A percentile compares a stretch with the other conserved stretches of the same genome.
Conservation (phyloP, 1,140 invertebrate genomes). For the Cylas formicarius region DNA sequence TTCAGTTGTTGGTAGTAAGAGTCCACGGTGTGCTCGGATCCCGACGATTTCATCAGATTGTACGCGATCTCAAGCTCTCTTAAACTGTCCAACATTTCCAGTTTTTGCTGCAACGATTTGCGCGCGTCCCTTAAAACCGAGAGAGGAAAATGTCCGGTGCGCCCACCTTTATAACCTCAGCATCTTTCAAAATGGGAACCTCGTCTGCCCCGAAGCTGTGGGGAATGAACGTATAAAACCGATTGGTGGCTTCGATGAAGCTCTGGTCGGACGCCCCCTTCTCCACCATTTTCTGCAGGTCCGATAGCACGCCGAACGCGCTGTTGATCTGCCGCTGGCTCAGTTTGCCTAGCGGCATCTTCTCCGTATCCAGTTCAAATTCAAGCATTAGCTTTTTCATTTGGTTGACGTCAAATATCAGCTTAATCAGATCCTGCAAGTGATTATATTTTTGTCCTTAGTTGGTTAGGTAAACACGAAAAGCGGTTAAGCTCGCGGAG, state of each 20-base stretch:
- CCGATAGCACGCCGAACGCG: conserved; percentile 75
- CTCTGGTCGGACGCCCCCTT: conserved; percentile 46
- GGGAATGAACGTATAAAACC: conserved; percentile 79
- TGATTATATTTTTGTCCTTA: neutral
- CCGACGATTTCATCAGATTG: conserved; percentile 64
- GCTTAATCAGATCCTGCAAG: conserved; percentile 58
- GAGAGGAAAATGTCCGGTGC: no score
- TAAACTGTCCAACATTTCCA: conserved; percentile 86
- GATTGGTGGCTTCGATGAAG: conserved; percentile 81
- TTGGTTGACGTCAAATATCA: conserved; percentile 84
- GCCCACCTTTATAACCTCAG: conserved; percentile 64
- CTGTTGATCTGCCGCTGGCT: conserved; percentile 84
- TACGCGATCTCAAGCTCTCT: conserved; percentile 94
- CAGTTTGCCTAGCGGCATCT: conserved; percentile 93
- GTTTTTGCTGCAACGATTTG: conserved; percentile 57
- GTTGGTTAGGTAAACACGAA: no score
- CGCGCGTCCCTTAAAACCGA: no score
- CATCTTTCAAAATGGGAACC: conserved; percentile 71
- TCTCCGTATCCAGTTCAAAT: conserved; percentile 93
- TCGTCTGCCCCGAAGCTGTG: conserved; percentile 86
- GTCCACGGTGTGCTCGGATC: conserved; percentile 66
- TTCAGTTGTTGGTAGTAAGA: conserved; percentile 86
- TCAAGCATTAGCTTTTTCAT: conserved; percentile 93
- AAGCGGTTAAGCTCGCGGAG: no score
- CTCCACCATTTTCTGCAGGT: conserved; percentile 62